Base-by-base conservation (phyloP, 2,888 invertebrate species). In the Monochamus alternatus region DNA sequence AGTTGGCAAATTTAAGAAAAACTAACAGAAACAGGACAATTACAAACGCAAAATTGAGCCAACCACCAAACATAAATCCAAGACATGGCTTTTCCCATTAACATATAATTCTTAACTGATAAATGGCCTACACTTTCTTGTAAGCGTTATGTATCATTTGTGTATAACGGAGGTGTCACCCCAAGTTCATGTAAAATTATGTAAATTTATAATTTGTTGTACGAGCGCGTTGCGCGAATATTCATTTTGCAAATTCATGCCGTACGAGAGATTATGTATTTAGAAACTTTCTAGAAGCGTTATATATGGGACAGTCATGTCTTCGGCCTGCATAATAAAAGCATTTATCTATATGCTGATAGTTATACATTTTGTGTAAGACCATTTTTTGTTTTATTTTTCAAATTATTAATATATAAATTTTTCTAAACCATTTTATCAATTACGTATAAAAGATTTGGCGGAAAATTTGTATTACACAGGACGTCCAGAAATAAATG, bases 91-190 rank as follows among this genome's bases (percentile, higher is more conserved):
- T 55, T 55, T 55, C 14, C 0, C 55, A 55, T 38, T 38, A 2
- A 55, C n/a, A n/a, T 55, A 55, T 55, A 55, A 55, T 55, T 55
- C 55, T 55, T 55, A 55, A n/a, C 55, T 55, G 55, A 55, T 55
- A 14, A 55, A 55, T 55, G 55, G 55, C 64, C 44, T 47, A 64
- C 47, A 47, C 64, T n/a, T 44, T 22, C 43, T 5, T 43, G 64
- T 47, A 64, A 3, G 64, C 64, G 64, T 66, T 66, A 55, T 51
- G 51, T 55, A 66, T 64, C 47, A 64, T 66, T 52, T 38, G 51
- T 55, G 55, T 32, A 55, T 66, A 66, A 66, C 66, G 66, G 66
- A 52, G 66, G 52, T 66, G 66, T 66, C 66, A 66, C 55, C 66
- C 32, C 55, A 32, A 55, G 66, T 55, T 66, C 66, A 51, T 52